Percentiles rank a stretch among this genome's conserved stretches.
Conservation (phyloP, 1,140 invertebrate species). For the Drosophila novamexicana region DNA sequence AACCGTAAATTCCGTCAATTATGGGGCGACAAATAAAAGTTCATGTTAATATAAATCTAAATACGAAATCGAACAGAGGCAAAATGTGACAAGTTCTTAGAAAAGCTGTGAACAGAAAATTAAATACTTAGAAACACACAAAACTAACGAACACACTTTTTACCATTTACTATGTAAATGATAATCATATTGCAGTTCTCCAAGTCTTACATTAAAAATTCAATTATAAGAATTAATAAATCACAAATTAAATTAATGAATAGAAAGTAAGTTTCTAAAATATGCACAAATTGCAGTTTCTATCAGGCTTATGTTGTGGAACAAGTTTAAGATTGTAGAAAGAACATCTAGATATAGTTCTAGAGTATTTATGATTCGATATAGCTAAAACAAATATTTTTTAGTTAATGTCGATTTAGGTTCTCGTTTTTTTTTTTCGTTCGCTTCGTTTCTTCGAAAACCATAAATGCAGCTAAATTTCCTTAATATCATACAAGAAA, state of each 20-base stretch:
- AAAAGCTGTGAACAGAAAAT: constrained; percentile 50
- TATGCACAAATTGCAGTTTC: neutral
- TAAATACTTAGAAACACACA: constrained; percentile 3
- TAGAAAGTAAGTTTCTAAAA: neutral
- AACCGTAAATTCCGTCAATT: constrained; percentile 72
- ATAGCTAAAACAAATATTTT: neutral
- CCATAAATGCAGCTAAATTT: constrained; percentile 46
- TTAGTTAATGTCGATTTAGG: neutral
- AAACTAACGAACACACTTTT: no score
- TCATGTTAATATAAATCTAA: constrained; percentile 58
- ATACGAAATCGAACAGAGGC: constrained; percentile 57
- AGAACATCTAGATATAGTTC: neutral
- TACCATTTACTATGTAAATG: no score
- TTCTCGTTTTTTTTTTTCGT: neutral
- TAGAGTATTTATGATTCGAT: constrained; percentile 13
- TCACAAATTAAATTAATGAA: neutral
- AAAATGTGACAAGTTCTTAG: constrained; percentile 67
- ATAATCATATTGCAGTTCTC: no score
- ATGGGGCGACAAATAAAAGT: constrained; percentile 55
- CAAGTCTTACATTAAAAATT: neutral
- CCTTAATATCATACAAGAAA: constrained; percentile 35
- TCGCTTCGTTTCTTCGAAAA: constrained; percentile 49
- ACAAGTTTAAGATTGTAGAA: neutral
- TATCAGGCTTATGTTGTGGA: neutral
- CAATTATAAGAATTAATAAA: neutral